A percentile compares a stretch with the other conserved stretches of the same genome.
phyloP scores from a whole-genome alignment of 2,113 vertebrate genomes.

The Phalacrocorax pelagicus region DNA sequence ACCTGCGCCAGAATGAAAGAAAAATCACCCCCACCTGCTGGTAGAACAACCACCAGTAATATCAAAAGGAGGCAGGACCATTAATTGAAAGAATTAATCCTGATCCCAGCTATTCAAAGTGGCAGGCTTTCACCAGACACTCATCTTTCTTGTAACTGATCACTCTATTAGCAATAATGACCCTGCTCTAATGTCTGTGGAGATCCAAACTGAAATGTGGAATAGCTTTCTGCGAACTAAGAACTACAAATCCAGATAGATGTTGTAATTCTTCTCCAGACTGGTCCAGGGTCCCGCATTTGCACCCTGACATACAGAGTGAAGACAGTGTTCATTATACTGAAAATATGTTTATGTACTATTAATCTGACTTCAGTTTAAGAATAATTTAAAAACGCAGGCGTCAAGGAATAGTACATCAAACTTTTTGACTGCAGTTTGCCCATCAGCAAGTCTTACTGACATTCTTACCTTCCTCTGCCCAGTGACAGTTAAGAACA shows the following conservation, averaged over 20 bases:
- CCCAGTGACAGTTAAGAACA: not conserved
- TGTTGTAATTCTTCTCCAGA: not conserved
- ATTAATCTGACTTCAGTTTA: not conserved
- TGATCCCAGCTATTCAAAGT: not conserved
- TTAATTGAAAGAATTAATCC: not conserved
- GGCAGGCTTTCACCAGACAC: not conserved
- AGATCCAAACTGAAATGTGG: not conserved
- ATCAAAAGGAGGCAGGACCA: not conserved
- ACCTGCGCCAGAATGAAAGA: not conserved
- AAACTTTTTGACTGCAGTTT: not conserved
- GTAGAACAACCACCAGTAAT: not conserved
- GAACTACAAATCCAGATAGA: not conserved
- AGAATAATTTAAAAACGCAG: not conserved
- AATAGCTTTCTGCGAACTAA: not conserved
- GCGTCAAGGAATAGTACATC: not conserved
- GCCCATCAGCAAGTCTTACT: not conserved
- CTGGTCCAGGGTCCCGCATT: not conserved
- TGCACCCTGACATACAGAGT: not conserved
- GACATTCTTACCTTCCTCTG: not conserved
- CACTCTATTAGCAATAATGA: not conserved
- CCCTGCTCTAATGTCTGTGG: not conserved
- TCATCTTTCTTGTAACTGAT: not conserved
- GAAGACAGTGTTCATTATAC: not conserved
- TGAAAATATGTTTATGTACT: not conserved
- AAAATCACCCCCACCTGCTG: conserved; percentile 12